phyloP scores from a whole-genome alignment of 2,888 invertebrate genomes.

The Drosophila helvetica region DNA sequence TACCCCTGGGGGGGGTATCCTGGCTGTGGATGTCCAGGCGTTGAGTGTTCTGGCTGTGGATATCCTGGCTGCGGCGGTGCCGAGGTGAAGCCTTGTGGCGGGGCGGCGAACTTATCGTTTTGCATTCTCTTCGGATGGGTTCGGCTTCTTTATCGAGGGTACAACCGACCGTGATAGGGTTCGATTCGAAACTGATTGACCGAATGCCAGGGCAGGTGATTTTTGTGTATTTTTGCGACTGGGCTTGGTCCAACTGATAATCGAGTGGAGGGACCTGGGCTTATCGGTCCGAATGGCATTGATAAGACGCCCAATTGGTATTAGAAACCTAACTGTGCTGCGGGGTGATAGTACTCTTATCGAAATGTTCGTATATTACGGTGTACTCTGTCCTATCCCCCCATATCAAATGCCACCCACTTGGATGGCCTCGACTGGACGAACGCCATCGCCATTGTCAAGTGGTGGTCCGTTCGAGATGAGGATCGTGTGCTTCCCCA shows the following conservation, averaged over 20 bases:
- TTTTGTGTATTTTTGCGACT: constrained; percentile 10
- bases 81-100: constrained; percentile 32
- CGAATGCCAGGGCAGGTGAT: constrained; percentile 5
- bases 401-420: neutral
- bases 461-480: neutral
- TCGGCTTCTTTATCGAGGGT: neutral
- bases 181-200: constrained; percentile 25
- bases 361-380: neutral
- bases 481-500: neutral
- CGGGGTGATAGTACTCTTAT: constrained; percentile 22
- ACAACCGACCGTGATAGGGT: constrained; percentile 17
- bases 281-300: constrained; percentile 16
- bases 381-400: neutral
- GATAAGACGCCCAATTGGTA: constrained; percentile 9
- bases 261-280: neutral
- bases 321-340: neutral
- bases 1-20: constrained; percentile 35
- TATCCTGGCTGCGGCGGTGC: constrained; percentile 21
- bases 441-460: neutral
- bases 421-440: neutral
- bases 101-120: constrained; percentile 39
- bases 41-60: constrained; percentile 4
- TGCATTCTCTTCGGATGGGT: constrained; percentile 35
- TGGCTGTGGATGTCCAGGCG: constrained; percentile 31
- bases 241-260: constrained; percentile 16